Conservation (phyloP, 1,140 invertebrate genomes). For the Solen grandis region DNA sequence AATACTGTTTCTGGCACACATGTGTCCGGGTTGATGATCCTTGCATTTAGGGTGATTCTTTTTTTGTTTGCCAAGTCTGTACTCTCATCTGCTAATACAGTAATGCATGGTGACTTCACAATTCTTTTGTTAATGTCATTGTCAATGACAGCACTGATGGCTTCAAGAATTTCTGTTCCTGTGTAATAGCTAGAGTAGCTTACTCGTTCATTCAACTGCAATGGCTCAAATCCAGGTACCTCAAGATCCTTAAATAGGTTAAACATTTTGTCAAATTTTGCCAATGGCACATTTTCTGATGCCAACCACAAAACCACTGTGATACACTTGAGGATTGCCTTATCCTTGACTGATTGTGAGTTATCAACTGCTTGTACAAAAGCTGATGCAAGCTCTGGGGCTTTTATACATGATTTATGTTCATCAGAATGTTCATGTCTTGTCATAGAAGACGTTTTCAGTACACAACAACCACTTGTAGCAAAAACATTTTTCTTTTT, state of each 20-base stretch:
- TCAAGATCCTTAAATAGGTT: not conserved
- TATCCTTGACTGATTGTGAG: not conserved
- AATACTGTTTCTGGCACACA: not conserved
- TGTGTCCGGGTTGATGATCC: no score
- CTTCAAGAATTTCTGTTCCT: not conserved
- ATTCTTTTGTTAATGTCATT: not conserved
- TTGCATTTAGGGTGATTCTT: no score
- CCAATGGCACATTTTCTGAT: not conserved
- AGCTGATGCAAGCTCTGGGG: not conserved
- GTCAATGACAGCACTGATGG: not conserved
- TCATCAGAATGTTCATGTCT: not conserved
- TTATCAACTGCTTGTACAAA: not conserved
- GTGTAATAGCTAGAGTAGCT: not conserved
- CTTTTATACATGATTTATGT: not conserved
- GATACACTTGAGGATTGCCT: not conserved
- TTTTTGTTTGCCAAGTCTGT: no score
- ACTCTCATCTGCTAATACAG: not conserved
- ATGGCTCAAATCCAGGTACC: no score
- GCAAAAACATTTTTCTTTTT: not conserved
- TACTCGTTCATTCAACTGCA: not conserved
- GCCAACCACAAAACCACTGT: not conserved
- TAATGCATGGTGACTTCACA: not conserved
- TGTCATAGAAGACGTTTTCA: not conserved
- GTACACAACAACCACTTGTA: not conserved
- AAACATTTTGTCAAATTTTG: not conserved